Conservation (phyloP, 2,113 vertebrate genomes). For the Ceyx cyanopectus region DNA sequence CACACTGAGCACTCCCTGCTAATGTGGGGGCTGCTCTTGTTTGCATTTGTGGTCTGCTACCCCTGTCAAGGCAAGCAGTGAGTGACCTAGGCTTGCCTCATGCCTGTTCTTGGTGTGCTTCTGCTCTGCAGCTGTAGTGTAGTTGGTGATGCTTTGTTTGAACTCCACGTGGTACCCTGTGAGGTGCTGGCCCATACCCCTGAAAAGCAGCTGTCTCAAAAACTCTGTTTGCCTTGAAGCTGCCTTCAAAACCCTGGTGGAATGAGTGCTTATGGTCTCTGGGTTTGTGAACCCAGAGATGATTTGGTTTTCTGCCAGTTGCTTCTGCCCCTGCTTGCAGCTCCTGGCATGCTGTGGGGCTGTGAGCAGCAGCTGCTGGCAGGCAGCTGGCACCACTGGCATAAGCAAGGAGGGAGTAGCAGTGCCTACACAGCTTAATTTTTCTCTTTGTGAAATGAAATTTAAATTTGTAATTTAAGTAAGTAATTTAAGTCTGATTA, state of each 20-base stretch:
- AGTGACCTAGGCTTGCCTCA: neutral
- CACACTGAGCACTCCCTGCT: neutral
- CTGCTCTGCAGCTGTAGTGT: neutral
- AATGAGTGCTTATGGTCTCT: neutral
- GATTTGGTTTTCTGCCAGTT: neutral
- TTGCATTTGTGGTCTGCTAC: neutral
- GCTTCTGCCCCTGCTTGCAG: neutral
- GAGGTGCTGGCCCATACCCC: neutral
- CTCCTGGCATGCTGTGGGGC: neutral
- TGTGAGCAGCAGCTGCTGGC: neutral
- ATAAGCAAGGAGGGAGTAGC: neutral
- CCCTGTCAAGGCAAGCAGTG: neutral
- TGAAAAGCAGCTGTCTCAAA: neutral
- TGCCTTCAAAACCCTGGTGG: neutral
- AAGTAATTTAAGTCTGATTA: neutral
- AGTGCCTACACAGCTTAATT: neutral
- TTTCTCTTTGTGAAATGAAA: neutral
- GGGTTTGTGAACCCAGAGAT: neutral
- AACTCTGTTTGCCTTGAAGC: neutral
- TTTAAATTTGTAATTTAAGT: no score
- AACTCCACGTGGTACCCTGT: neutral
- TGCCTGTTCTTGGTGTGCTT: neutral
- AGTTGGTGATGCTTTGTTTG: neutral
- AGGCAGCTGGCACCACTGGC: neutral
- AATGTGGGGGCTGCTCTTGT: rapidly evolving